phyloP scores from a whole-genome alignment of 1,140 invertebrate genomes.

The Leptinotarsa texana region DNA sequence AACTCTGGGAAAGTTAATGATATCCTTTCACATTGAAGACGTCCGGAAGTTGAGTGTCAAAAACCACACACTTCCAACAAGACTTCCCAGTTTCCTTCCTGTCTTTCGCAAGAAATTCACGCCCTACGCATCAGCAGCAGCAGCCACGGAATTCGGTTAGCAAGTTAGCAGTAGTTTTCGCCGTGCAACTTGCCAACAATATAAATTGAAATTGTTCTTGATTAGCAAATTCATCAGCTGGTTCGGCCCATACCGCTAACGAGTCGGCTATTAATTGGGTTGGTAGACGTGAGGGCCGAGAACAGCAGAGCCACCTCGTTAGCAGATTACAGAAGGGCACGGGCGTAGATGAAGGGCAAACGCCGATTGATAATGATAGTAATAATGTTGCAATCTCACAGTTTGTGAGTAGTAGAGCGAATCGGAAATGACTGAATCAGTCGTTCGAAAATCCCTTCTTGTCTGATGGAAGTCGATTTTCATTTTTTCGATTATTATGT shows the following conservation, averaged over 20 bases:
- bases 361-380: no score
- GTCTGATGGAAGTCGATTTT: no score
- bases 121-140: not conserved
- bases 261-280: constrained; percentile 30
- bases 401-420: no score
- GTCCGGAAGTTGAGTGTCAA: no score
- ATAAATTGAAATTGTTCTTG: constrained; percentile 33
- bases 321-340: constrained; percentile 12
- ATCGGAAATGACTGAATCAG: no score
- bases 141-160: constrained; percentile 21
- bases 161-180: constrained; percentile 20
- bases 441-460: no score
- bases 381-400: no score
- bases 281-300: constrained; percentile 3
- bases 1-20: no score
- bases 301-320: constrained; percentile 21
- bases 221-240: constrained; percentile 32
- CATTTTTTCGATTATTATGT: no score
- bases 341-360: not conserved
- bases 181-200: constrained; percentile 24
- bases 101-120: not conserved
- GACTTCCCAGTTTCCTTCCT: not conserved
- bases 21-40: no score
- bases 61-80: not conserved
- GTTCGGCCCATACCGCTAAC: constrained; percentile 28